Percentiles rank a stretch among this genome's conserved stretches.
Conservation (phyloP, 2,888 invertebrate species). For the Pyrrhia umbra region DNA sequence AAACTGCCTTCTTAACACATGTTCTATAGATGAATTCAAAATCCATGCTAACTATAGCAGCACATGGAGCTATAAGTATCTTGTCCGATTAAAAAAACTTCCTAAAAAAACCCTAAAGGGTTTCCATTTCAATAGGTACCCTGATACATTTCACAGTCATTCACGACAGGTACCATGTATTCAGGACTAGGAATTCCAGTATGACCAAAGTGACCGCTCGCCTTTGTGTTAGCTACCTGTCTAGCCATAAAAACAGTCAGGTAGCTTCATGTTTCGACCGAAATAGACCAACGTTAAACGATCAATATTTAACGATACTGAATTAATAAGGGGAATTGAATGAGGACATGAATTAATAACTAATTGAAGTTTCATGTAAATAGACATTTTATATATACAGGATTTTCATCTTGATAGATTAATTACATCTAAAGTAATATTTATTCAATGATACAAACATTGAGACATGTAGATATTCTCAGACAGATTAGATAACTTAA, state of each 20-base stretch:
- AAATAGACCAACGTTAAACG: background rate
- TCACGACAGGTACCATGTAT: background rate
- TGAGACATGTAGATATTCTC: background rate
- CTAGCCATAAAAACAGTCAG: constrained; percentile 14
- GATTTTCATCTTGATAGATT: background rate
- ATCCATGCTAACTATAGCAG: too few species aligned
- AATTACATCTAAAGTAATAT: background rate
- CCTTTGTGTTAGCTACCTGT: constrained; percentile 27
- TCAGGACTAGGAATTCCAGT: constrained; percentile 8
- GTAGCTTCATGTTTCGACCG: constrained; percentile 1
- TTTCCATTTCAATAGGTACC: background rate
- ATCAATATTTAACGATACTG: background rate
- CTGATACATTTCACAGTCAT: background rate
- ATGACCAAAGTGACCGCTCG: constrained; percentile 2
- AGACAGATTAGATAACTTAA: background rate
- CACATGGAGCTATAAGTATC: too few species aligned
- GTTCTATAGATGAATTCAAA: too few species aligned
- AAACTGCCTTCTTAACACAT: too few species aligned
- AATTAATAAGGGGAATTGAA: background rate
- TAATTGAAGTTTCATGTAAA: background rate
- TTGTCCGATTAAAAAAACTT: too few species aligned
- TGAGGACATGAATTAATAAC: background rate
- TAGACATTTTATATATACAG: background rate
- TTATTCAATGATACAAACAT: background rate
- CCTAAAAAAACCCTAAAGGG: background rate